Evolutionary conservation across 2,888 invertebrate species (phyloP).

Genomic region (Tetragonula carbonaria): DNA sequence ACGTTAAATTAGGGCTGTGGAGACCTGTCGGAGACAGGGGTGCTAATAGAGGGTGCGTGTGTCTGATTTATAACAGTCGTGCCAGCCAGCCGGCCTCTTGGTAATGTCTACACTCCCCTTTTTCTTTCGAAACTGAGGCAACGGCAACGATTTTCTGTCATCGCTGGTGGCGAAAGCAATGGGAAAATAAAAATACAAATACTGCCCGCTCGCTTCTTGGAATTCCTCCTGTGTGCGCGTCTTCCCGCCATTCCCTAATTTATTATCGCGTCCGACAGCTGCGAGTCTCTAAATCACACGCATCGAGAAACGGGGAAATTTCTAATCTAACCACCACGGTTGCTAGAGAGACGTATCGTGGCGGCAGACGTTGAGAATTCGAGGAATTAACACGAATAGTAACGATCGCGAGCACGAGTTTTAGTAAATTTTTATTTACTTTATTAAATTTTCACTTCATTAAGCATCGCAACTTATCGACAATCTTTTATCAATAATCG

Average conservation of each 20-base stretch:
- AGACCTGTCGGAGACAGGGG: conserved; percentile 78
- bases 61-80: conserved; percentile 79
- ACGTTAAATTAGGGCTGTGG: conserved; percentile 79
- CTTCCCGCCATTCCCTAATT: conserved; percentile 28
- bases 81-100: conserved; percentile 65
- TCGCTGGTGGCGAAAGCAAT: conserved; percentile 23
- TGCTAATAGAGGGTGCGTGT: conserved; percentile 81
- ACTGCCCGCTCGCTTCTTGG: conserved; percentile 51
- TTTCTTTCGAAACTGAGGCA: conserved; percentile 56
- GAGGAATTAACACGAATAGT: neutral
- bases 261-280: conserved; percentile 24
- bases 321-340: conserved; percentile 38
- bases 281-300: conserved; percentile 28
- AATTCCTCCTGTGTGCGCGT: conserved; percentile 41
- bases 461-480: too few relatives aligned
- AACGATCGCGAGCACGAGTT: too few relatives aligned
- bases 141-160: conserved; percentile 68
- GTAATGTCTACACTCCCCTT: conserved; percentile 64
- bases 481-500: too few relatives aligned
- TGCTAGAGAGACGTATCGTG: too few relatives aligned
- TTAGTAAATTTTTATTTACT: too few relatives aligned
- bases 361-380: neutral
- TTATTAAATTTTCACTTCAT: too few relatives aligned
- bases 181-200: conserved; percentile 63
- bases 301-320: conserved; percentile 28